Percentiles rank a stretch among this genome's conserved stretches.
Conservation (phyloP, 2,113 vertebrate species). For the Mungos mungo region DNA sequence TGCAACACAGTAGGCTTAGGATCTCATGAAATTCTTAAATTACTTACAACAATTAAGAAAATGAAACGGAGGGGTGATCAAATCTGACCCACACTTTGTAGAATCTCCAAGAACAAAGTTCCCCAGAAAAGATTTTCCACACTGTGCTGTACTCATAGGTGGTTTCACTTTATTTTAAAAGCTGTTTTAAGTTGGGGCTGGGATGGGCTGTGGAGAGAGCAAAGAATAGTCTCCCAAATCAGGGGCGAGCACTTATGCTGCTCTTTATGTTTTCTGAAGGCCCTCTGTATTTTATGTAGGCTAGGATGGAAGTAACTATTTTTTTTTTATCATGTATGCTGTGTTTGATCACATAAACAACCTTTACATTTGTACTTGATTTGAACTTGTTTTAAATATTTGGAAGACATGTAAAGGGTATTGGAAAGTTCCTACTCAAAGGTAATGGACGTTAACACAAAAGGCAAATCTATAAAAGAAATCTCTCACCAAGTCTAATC, state of each 20-base stretch:
- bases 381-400: slow-evolving; percentile 51
- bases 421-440: neutral
- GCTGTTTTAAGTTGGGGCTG: neutral
- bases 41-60: slow-evolving; percentile 16
- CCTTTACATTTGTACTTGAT: neutral
- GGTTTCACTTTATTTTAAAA: neutral
- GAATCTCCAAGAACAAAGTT: neutral
- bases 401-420: neutral
- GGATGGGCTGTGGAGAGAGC: neutral
- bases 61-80: neutral
- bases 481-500: neutral
- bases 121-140: neutral
- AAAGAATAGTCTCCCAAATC: neutral
- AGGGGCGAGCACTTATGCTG: neutral
- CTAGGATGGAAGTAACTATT: neutral
- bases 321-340: neutral
- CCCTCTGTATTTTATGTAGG: neutral
- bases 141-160: neutral
- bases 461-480: neutral
- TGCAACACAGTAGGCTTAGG: neutral
- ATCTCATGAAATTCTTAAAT: slow-evolving; percentile 4
- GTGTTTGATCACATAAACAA: neutral
- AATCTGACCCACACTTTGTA: neutral
- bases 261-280: neutral
- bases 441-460: neutral